Evolutionary conservation across 1,140 invertebrate species (phyloP).

Genomic region (Maconellicoccus hirsutus): DNA sequence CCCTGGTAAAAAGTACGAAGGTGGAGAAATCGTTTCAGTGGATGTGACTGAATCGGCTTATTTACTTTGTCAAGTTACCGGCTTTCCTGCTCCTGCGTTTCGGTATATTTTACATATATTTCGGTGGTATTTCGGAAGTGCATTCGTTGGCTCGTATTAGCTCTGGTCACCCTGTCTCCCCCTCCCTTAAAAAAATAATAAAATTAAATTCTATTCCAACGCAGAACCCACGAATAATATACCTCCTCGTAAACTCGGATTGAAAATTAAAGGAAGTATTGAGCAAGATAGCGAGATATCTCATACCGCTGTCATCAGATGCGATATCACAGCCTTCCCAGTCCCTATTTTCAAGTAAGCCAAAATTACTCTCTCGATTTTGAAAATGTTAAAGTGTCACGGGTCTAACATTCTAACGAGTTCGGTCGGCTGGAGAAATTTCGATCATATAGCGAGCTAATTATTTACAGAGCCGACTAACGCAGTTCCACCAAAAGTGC

Average conservation of each 20-base stretch:
- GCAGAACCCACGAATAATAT: conserved; percentile 32
- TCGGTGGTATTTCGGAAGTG: background rate
- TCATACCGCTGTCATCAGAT: conserved; percentile 29
- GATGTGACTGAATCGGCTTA: conserved; percentile 15
- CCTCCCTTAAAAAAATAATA: background rate
- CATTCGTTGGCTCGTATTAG: background rate
- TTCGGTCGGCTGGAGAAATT: conserved; percentile 8
- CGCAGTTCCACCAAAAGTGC: conserved; percentile 36
- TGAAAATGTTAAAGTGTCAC: background rate
- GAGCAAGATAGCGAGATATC: conserved; percentile 25
- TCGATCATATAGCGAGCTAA: background rate
- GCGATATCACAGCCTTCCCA: conserved; percentile 32
- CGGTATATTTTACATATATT: conserved; percentile 41
- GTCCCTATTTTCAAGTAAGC: conserved; percentile 32
- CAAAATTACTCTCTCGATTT: background rate
- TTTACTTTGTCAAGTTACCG: conserved; percentile 60
- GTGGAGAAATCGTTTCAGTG: conserved; percentile 28
- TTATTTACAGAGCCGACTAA: conserved; percentile 39
- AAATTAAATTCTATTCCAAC: background rate
- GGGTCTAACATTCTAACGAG: conserved; percentile 12
- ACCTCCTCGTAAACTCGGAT: conserved; percentile 29
- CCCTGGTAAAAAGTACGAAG: conserved; percentile 34
- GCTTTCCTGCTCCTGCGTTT: conserved; percentile 57
- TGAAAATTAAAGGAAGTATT: conserved; percentile 31
- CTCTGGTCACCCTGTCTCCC: background rate